Evolutionary conservation across 2,113 vertebrate genomes (phyloP), one percentile per base, ranked within the genome.

Genomic region (Paedocypris sp.): DNA sequence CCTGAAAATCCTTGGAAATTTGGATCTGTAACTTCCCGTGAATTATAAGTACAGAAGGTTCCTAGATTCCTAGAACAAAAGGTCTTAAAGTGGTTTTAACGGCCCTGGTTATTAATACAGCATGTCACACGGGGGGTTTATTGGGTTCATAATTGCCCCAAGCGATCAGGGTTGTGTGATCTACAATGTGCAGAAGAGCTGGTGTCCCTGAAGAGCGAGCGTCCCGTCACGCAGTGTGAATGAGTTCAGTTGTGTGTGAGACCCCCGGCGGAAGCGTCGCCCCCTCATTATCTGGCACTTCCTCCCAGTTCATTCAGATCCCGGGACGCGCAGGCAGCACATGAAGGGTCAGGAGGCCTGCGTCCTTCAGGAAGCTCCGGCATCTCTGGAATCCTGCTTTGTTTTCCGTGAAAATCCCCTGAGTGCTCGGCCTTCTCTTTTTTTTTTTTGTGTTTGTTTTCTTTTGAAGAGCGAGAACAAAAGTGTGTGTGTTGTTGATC

Each of bases 341-440:
- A 41, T 18, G 23, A 39, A 50, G 38, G 58, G 62, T 28, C 50
- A 51, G 28, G 28, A 19, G 23, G 15, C 48, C 50, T 29, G 26
- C 9, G 41, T 58, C 43, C 60, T 64, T 67, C 49, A 50, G 33
- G 32, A 38, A 20, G 16, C 20, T 18, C 41, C 54, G 60, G 50
- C 29, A 64, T 65, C 45, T 61, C 23, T 65, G 70, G 69, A 72
- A 72, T 68, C 60, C 60, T 61, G 59, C 56, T 38, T 18, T 71
- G 32, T 56, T 68, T 67, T 61, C 65, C 43, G 18, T 7, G 32
- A 7, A 51, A 65, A 57, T 68, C 39, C 65, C 45, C 12, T 13
- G n/a, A n/a, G n/a, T n/a, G n/a, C n/a, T n/a, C n/a, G n/a, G n/a
- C n/a, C n/a, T 22, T 18, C 28, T 12, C 19, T 23, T 26, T 39